Evolutionary conservation across 1,140 invertebrate species (phyloP).

Genomic region (Dreissena rostriformis): DNA sequence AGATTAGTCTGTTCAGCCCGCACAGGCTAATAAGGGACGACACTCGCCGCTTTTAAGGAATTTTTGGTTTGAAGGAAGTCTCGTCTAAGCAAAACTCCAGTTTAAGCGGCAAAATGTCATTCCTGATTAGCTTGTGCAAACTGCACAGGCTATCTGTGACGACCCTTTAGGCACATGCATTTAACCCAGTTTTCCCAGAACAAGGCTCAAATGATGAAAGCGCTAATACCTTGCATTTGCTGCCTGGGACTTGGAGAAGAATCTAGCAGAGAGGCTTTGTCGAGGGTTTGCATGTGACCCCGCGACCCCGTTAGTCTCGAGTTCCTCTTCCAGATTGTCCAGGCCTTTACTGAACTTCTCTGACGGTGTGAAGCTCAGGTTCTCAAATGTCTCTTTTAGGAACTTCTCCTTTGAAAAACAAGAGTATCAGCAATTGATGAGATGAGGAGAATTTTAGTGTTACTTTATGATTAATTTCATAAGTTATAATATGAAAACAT

Average conservation of each 20-base stretch:
- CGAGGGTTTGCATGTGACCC: slow-evolving; percentile 60
- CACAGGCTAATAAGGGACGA: no score
- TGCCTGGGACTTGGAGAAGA: slow-evolving; percentile 73
- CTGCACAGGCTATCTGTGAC: no score
- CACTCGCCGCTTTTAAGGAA: no score
- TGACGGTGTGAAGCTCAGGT: slow-evolving; percentile 71
- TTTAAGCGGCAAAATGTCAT: no score
- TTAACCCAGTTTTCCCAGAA: neutral
- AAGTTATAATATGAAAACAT: no score
- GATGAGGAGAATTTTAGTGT: no score
- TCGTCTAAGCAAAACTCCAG: no score
- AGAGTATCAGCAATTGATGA: neutral
- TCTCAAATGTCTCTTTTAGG: slow-evolving; percentile 76
- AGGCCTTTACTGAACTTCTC: slow-evolving; percentile 71
- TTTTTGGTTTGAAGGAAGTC: no score
- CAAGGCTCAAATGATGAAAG: neutral
- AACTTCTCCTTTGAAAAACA: slow-evolving; percentile 71
- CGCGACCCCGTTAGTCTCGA: slow-evolving; percentile 26
- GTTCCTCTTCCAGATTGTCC: slow-evolving; percentile 67
- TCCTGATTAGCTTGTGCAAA: no score
- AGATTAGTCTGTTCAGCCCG: no score
- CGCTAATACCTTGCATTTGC: slow-evolving; percentile 59
- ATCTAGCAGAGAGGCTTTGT: slow-evolving; percentile 75
- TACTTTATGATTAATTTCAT: no score
- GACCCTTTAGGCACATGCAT: no score